A percentile compares a stretch with the other conserved stretches of the same genome.
phyloP scores from a whole-genome alignment of 2,888 invertebrate genomes.

The Pyrgus malvae region DNA sequence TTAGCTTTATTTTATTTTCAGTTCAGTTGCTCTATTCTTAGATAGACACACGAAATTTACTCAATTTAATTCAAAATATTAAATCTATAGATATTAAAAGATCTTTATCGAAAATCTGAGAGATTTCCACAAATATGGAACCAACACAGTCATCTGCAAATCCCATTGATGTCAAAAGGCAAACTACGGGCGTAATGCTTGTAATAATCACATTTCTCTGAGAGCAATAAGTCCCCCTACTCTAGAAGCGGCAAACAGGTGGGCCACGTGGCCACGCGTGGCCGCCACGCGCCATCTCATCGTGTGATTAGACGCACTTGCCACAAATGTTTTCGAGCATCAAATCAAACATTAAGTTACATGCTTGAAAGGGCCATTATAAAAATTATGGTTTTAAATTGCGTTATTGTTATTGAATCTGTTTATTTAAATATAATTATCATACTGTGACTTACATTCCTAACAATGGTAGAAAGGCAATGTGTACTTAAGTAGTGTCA shows the following conservation, averaged over 20 bases:
- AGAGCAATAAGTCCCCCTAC: neutral
- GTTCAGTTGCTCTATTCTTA: too few relatives aligned
- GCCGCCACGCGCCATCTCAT: conserved; percentile 42
- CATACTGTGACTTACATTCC: too few relatives aligned
- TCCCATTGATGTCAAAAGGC: neutral
- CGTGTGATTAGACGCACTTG: conserved; percentile 67
- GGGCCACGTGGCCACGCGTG: conserved; percentile 53
- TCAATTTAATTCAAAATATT: too few relatives aligned
- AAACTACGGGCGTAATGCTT: neutral
- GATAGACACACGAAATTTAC: too few relatives aligned
- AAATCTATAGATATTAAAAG: too few relatives aligned
- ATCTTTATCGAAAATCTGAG: too few relatives aligned
- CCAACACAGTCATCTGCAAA: neutral
- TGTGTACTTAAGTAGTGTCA: too few relatives aligned
- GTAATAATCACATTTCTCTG: conserved; percentile 6
- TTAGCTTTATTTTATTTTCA: too few relatives aligned
- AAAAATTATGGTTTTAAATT: neutral
- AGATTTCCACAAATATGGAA: neutral
- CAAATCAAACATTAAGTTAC: conserved; percentile 56
- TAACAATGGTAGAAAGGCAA: too few relatives aligned
- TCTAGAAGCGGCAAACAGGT: conserved; percentile 48
- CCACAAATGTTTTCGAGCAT: conserved; percentile 58
- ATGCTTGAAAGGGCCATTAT: conserved; percentile 33
- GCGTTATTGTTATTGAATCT: neutral
- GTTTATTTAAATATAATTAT: too few relatives aligned